Conservation (phyloP, 2,797 vertebrate species). For the Apodemus agrarius region DNA sequence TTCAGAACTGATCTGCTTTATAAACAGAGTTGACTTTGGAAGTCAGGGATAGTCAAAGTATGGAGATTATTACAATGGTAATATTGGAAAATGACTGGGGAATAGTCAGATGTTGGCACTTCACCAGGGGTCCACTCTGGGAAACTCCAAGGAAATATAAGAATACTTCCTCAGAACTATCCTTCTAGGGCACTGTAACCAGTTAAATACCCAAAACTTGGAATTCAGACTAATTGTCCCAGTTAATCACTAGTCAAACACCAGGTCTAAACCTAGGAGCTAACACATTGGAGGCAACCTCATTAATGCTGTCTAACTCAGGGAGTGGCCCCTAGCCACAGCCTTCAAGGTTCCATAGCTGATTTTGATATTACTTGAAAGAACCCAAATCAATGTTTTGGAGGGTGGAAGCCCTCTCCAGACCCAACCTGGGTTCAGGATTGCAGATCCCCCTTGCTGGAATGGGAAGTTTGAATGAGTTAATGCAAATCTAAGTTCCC, state of each 20-base stretch:
- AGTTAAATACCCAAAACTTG: background rate
- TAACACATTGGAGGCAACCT: background rate
- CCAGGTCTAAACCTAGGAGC: background rate
- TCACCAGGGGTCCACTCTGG: no score
- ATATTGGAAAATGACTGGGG: no score
- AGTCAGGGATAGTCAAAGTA: no score
- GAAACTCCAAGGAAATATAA: no score
- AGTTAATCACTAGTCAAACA: background rate
- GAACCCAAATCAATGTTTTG: background rate
- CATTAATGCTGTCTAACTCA: no score
- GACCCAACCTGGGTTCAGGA: background rate
- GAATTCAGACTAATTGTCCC: accelerated
- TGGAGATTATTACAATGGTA: no score
- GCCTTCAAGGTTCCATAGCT: background rate
- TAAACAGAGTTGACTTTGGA: no score
- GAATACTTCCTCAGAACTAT: no score
- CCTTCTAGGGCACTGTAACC: background rate
- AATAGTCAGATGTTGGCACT: no score
- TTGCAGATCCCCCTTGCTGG: background rate
- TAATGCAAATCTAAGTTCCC: background rate
- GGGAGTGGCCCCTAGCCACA: no score
- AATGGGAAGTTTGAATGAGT: background rate
- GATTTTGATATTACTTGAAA: background rate
- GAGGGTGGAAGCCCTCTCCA: background rate
- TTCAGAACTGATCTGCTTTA: no score